Percentiles rank a stretch among this genome's conserved stretches.
Evolutionary conservation across 2,888 invertebrate species (phyloP).

Genomic region (Lepas anatifera): DNA sequence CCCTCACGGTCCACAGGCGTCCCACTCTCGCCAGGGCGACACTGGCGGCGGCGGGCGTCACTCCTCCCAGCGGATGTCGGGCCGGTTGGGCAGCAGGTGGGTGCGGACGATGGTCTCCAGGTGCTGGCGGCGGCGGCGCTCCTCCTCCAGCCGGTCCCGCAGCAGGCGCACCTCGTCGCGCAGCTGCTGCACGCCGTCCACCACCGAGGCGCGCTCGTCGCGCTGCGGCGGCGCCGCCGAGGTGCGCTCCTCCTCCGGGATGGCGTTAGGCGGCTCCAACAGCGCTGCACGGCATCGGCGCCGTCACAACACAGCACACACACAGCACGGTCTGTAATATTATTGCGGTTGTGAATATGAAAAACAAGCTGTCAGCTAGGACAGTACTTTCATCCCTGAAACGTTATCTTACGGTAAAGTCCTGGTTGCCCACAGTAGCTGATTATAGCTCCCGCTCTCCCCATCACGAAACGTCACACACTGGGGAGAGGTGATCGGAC

Average conservation of each 20-base stretch:
- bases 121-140: not conserved
- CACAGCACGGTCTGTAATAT: no score
- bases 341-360: no score
- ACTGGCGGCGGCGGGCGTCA: not conserved
- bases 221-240: not conserved
- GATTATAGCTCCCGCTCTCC: no score
- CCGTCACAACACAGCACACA: no score
- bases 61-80: not conserved
- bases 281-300: not conserved
- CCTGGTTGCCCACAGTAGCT: no score
- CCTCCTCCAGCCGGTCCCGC: conserved; percentile 8
- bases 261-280: not conserved
- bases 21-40: no score
- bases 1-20: no score
- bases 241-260: not conserved
- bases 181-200: conserved; percentile 9
- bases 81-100: not conserved
- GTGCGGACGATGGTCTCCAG: conserved; percentile 10
- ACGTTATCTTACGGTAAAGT: no score
- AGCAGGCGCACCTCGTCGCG: conserved; percentile 8
- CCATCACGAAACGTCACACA: no score
- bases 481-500: no score
- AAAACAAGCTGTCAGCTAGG: no score
- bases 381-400: no score
- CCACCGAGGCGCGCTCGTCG: not conserved